Base-by-base conservation (phyloP, 2,113 vertebrate genomes). In the Phoxinus phoxinus region DNA sequence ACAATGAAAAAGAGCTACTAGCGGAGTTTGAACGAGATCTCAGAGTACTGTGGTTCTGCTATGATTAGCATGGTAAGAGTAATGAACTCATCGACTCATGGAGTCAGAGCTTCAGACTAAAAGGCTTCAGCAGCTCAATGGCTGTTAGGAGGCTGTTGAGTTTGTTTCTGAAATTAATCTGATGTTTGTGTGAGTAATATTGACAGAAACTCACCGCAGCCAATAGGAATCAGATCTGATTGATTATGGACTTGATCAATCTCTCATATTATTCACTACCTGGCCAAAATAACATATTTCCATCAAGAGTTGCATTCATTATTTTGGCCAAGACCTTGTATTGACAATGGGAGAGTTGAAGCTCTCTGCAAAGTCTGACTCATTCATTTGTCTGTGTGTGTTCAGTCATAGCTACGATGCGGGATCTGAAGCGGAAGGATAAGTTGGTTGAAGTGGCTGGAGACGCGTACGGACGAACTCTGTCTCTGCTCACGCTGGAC, bases 321-420 rank as follows among this genome's bases (percentile, higher is more conserved):
- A 3, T 3, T 48, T 12, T 13, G 37, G 1, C 37, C 37, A 41
- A 41, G 37, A 41, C 8, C 37, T 41, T 41, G 37, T 41, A 41
- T 8, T 41, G 37, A 41, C 37, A 41, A 41, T 41, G 37, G 37
- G 37, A 41, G 37, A 41, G 37, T 41, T 41, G 7, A 13, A 12
- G 46, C 12, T 3, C 46, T 48, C 11, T 13, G 46, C 13, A 1
- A 48, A 48, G 46, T 48, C 44, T 46, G 44, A 11, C 44, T 46
- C 46, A 48, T 48, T 48, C 12, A 13, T 48, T 3, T 48, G 56
- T 58, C 74, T 10, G 44, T 46, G 2, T 46, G 11, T 46, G 48
- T 51, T 48, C 48, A 98, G 97, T 98, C 74, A 93, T 97, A 12
- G 97, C 96, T 86, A 98, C 97, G n/a, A 97, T 98, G 96, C 92